Percentiles rank a stretch among this genome's conserved stretches.
Conservation (phyloP, 2,888 invertebrate species). For the Choreutis nemorana region DNA sequence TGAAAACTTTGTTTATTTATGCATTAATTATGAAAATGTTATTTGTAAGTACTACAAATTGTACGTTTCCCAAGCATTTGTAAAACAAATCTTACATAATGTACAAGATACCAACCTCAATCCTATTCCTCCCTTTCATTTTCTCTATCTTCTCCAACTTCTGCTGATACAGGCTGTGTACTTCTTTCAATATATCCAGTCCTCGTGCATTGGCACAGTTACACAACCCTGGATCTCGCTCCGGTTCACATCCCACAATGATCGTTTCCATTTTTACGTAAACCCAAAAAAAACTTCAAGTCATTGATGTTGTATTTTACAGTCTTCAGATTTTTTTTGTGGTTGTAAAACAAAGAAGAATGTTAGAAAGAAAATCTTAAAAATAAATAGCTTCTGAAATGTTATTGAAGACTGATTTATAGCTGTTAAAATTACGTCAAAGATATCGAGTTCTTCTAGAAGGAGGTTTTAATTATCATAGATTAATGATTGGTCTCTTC, state of each 20-base stretch:
- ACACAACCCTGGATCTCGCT: slow-evolving; percentile 22
- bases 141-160: slow-evolving; percentile 66
- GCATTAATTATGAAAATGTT: too few relatives aligned
- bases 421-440: too few relatives aligned
- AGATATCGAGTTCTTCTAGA: too few relatives aligned
- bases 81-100: too few relatives aligned
- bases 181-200: slow-evolving; percentile 63
- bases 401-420: too few relatives aligned
- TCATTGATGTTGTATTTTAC: slow-evolving; percentile 10
- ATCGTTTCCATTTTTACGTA: slow-evolving; percentile 20
- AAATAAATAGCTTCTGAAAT: too few relatives aligned
- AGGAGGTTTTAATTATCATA: too few relatives aligned
- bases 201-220: slow-evolving; percentile 25
- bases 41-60: too few relatives aligned
- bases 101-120: slow-evolving; percentile 30
- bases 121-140: slow-evolving; percentile 28
- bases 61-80: too few relatives aligned
- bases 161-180: slow-evolving; percentile 69
- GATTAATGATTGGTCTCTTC: too few relatives aligned
- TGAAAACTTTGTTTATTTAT: too few relatives aligned
- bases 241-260: slow-evolving; percentile 24
- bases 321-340: too few relatives aligned
- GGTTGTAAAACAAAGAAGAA: slow-evolving; percentile 5
- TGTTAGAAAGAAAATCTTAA: neutral
- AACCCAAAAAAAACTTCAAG: slow-evolving; percentile 9